These are phyloP conservation scores for Cephus rjabovi DNA, from an alignment of 2,888 invertebrate species.

Conservation along the genomic window DNA sequence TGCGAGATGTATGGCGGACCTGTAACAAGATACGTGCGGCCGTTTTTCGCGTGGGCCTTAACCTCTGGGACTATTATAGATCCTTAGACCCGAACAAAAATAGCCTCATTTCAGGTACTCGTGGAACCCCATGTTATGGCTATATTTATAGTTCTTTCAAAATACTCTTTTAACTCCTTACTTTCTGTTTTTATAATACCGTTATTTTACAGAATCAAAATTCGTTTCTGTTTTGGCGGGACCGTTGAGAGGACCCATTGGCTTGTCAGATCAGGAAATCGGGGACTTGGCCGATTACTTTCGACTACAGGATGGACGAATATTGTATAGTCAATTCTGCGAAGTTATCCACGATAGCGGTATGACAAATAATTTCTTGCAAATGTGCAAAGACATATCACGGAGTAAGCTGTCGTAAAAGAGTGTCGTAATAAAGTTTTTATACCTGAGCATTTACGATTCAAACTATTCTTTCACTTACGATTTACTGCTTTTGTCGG, in stretches of 20 bases:
- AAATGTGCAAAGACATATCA: slow-evolving; percentile 2
- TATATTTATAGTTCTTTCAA: no score
- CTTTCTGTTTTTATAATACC: background rate
- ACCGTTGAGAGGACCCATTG: slow-evolving; percentile 75
- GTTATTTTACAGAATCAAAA: slow-evolving; percentile 72
- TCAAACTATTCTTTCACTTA: no score
- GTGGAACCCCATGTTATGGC: no score
- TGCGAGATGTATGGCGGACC: slow-evolving; percentile 81
- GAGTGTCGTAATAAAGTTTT: no score
- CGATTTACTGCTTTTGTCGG: no score
- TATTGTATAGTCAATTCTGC: slow-evolving; percentile 81
- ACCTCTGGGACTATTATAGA: slow-evolving; percentile 78
- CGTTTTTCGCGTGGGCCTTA: slow-evolving; percentile 78
- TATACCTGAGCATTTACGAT: no score
- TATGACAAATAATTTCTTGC: slow-evolving; percentile 49
- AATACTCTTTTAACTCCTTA: background rate
- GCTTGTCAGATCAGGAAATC: slow-evolving; percentile 79
- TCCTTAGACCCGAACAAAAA: slow-evolving; percentile 77
- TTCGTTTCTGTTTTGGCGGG: slow-evolving; percentile 79
- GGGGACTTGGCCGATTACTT: slow-evolving; percentile 82
- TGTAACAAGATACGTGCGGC: slow-evolving; percentile 85
- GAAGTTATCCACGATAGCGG: slow-evolving; percentile 78
- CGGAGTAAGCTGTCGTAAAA: background rate
- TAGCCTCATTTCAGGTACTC: slow-evolving; percentile 76
- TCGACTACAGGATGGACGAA: slow-evolving; percentile 81